phyloP scores from a whole-genome alignment of 1,140 invertebrate genomes.

The Pseudoatta argentina region DNA sequence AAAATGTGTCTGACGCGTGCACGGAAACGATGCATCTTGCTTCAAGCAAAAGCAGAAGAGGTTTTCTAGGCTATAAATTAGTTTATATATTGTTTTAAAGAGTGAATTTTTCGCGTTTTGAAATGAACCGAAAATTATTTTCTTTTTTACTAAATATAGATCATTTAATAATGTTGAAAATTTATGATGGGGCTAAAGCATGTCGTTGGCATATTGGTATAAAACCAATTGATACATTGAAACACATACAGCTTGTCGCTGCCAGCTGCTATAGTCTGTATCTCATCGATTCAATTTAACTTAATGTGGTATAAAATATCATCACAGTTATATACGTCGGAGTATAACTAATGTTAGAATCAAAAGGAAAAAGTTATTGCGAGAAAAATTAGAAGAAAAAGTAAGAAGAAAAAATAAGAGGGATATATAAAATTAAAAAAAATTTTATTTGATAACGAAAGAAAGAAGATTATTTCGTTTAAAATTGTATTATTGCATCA shows the following conservation, averaged over 20 bases:
- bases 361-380: not conserved
- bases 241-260: not conserved
- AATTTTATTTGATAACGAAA: not conserved
- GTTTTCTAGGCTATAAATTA: slow-evolving; percentile 8
- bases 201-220: not conserved
- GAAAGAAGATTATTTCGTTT: slow-evolving; percentile 2
- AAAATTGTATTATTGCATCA: slow-evolving; percentile 16
- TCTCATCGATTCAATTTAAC: not conserved
- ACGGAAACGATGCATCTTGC: not conserved
- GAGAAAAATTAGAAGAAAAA: not conserved
- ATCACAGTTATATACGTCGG: not conserved
- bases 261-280: not conserved
- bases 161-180: not conserved
- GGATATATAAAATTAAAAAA: not conserved
- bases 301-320: not conserved
- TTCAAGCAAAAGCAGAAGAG: not conserved
- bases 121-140: not conserved
- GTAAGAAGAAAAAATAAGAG: not conserved
- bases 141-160: not conserved
- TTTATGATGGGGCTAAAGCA: not conserved
- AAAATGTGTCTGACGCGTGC: not conserved
- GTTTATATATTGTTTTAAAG: not conserved
- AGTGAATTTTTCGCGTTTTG: not conserved
- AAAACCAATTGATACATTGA: not conserved
- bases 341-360: not conserved